phyloP scores from a whole-genome alignment of 2,797 vertebrate species.

The Anisognathus igniventris region DNA sequence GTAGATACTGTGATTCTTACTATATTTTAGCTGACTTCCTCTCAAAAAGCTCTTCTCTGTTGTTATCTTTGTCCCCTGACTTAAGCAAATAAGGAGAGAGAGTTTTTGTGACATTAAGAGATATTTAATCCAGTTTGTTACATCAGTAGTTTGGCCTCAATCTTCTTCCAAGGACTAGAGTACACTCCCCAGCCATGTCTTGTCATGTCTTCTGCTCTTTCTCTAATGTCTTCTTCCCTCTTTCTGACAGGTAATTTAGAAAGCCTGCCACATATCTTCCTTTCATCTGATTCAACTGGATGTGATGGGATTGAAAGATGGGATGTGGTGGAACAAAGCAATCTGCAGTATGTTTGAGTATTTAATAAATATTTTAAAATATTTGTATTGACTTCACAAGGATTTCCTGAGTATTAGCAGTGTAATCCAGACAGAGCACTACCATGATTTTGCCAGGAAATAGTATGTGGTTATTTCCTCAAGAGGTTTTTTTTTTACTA shows the following conservation, averaged over 20 bases:
- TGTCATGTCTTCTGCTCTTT: constrained; percentile 13
- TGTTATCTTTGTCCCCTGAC: not conserved
- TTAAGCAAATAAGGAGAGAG: not conserved
- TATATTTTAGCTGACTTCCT: not conserved
- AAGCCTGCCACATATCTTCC: constrained; percentile 15
- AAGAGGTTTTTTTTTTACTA: not conserved
- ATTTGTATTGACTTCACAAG: not conserved
- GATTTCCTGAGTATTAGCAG: not conserved
- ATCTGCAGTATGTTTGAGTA: not conserved
- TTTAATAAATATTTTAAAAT: not conserved
- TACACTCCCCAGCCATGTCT: not conserved
- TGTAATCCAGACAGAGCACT: not conserved
- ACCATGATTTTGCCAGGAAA: not conserved
- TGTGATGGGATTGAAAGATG: not conserved
- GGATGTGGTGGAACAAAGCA: not conserved
- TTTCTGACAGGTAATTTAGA: constrained; percentile 62
- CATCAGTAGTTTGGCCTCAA: not conserved
- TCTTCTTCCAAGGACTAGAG: not conserved
- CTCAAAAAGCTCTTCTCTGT: not conserved
- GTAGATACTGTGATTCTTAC: not conserved
- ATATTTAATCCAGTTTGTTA: constrained; percentile 20
- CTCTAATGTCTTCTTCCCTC: not conserved
- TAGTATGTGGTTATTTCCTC: not conserved
- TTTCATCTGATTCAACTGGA: constrained; percentile 2
- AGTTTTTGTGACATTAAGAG: not conserved